Evolutionary conservation across 2,888 invertebrate genomes (phyloP), one percentile per base, ranked within the genome.

Genomic region (Cremastinae sp.): DNA sequence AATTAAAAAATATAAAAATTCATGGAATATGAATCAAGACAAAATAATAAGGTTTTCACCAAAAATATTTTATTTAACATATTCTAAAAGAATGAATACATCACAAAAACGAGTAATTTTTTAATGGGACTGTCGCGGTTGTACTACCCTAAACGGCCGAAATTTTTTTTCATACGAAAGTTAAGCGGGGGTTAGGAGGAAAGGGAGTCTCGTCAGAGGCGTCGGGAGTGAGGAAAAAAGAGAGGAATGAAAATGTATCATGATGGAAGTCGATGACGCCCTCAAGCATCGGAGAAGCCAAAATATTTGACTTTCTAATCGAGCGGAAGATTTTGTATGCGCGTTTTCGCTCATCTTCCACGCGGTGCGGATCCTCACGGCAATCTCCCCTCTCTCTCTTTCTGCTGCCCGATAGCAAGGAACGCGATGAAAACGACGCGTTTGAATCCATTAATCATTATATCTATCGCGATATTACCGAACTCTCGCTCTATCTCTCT

Each of bases 271-370:
- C 28, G 7, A 38, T 56, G 41, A 49, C 45, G 36, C 41, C 43
- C 64, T 53, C 75, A 74, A 69, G 71, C 65, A 41, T 28, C 65
- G 54, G n/a, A n/a, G n/a, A n/a, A n/a, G n/a, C 47, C 59, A 66
- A 74, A 78, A 80, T 77, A 80, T 80, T 79, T 80, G 79, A 80
- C 80, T 80, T 80, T 78, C 64, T 80, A 80, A 80, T 77, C 65
- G 75, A 61, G 70, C 58, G 38, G 28, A 47, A 74, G 71, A 75
- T 79, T 78, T 68, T 51, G 53, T 43, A 58, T 61, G 71, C 41
- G 51, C 62, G 71, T 69, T 64, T 28, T 28, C 74, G 75, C 64
- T 74, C 74, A 75, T 61, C 59, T 45, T 41, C 66, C 71, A 53
- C 62, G 58, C 53, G 53, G 28, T 65, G 14, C 9, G 38, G 59